A percentile compares a stretch with the other conserved stretches of the same genome.
phyloP scores from a whole-genome alignment of 2,113 vertebrate species.

The Otolemur garnettii region DNA sequence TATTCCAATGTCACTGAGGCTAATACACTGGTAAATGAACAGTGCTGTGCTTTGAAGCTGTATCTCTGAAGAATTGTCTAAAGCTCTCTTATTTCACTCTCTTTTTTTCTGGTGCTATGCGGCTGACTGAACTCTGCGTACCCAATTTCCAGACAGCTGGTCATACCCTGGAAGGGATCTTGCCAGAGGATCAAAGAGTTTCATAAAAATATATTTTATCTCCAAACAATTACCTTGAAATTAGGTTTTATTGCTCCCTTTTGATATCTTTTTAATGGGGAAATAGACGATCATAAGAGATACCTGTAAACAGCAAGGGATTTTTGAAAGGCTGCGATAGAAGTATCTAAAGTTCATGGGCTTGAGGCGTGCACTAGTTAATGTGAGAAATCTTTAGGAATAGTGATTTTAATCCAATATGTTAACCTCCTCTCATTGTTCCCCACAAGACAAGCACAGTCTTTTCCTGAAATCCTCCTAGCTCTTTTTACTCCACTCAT shows the following conservation, averaged over 20 bases:
- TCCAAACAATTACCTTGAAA: background rate
- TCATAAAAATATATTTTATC: background rate
- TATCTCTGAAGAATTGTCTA: background rate
- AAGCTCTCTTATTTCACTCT: background rate
- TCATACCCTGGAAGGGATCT: background rate
- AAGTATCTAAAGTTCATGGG: background rate
- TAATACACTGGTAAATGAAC: conserved; percentile 64
- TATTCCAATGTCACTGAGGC: conserved; percentile 43
- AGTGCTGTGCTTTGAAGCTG: conserved; percentile 39
- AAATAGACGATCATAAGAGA: background rate
- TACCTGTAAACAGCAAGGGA: background rate
- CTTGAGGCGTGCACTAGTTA: background rate
- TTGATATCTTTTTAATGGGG: background rate
- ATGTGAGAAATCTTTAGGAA: background rate
- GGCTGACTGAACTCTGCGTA: background rate
- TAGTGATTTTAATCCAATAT: background rate
- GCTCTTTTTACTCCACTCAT: background rate
- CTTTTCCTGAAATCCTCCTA: background rate
- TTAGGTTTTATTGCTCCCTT: background rate
- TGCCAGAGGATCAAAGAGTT: background rate
- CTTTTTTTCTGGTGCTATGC: conserved; percentile 15
- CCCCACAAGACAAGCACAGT: background rate
- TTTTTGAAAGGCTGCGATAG: background rate
- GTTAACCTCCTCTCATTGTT: background rate
- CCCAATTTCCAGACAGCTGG: background rate